Conservation (phyloP, 1,140 invertebrate genomes). For the Ptiloglossa arizonensis region DNA sequence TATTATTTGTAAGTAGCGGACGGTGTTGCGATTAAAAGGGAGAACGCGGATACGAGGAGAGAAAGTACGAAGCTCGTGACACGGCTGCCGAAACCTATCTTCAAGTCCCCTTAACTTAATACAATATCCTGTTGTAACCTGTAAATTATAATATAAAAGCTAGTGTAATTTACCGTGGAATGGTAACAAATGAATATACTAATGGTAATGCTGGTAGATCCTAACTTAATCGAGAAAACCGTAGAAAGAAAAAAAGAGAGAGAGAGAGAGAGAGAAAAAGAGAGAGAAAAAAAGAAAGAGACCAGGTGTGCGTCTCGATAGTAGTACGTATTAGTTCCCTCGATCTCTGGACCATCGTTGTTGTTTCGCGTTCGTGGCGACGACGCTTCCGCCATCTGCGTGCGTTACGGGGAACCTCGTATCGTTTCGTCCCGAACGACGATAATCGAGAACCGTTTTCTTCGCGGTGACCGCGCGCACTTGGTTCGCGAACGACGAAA, state of each 20-base stretch:
- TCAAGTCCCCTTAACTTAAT: constrained; percentile 41
- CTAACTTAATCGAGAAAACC: constrained; percentile 45
- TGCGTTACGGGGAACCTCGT: background rate
- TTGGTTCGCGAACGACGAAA: too few species aligned
- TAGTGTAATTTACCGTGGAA: constrained; percentile 52
- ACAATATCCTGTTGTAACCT: constrained; percentile 42
- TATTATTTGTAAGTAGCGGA: constrained; percentile 62
- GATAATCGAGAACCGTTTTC: too few species aligned
- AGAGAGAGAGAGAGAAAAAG: constrained; percentile 41
- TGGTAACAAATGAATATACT: constrained; percentile 53
- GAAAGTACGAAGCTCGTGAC: background rate
- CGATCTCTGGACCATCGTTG: constrained; percentile 71
- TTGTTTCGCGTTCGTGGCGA: constrained; percentile 48
- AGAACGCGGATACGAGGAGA: background rate
- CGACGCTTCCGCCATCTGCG: background rate
- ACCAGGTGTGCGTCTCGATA: constrained; percentile 42
- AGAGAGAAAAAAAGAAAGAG: constrained; percentile 52
- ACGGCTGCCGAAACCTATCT: constrained; percentile 6
- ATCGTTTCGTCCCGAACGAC: too few species aligned
- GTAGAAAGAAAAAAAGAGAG: constrained; percentile 55
- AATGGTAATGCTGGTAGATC: constrained; percentile 51
- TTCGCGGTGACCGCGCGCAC: too few species aligned
- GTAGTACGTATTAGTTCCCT: constrained; percentile 66
- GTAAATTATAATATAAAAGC: constrained; percentile 60
- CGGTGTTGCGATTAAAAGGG: constrained; percentile 21